These are phyloP conservation scores for Drosophila sturtevanti DNA, from an alignment of 1,140 invertebrate species.

Conservation along the genomic window DNA sequence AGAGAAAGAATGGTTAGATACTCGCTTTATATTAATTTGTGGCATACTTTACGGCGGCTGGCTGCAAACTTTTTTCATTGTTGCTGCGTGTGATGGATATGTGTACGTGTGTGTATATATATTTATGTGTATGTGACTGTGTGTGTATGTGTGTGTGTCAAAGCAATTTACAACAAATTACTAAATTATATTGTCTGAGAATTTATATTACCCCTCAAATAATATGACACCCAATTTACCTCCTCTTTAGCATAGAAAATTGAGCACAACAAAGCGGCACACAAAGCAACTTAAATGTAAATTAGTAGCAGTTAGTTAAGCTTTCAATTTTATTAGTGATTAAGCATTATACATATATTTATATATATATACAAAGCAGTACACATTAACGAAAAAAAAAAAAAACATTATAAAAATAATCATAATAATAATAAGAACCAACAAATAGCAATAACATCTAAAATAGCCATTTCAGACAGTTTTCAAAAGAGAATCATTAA, in stretches of 20 bases:
- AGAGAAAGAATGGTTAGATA: conserved; percentile 36
- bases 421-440: neutral
- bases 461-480: neutral
- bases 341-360: neutral
- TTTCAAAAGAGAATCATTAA: neutral
- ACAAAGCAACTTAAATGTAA: conserved; percentile 6
- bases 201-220: conserved; percentile 7
- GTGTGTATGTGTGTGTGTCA: neutral
- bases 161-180: conserved; percentile 8
- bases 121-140: neutral
- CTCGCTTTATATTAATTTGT: conserved; percentile 3
- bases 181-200: conserved; percentile 9
- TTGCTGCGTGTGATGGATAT: neutral
- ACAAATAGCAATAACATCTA: conserved; percentile 2
- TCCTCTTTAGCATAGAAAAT: too few relatives aligned
- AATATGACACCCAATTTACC: neutral
- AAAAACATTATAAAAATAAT: neutral
- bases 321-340: conserved; percentile 8
- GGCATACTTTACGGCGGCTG: conserved; percentile 7
- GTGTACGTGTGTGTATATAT: neutral
- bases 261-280: neutral
- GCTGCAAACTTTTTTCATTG: neutral
- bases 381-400: neutral
- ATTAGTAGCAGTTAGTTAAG: conserved; percentile 6
- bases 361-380: neutral